Evolutionary conservation across 2,888 invertebrate genomes (phyloP).

Genomic region (Tolmerus cingulatus): DNA sequence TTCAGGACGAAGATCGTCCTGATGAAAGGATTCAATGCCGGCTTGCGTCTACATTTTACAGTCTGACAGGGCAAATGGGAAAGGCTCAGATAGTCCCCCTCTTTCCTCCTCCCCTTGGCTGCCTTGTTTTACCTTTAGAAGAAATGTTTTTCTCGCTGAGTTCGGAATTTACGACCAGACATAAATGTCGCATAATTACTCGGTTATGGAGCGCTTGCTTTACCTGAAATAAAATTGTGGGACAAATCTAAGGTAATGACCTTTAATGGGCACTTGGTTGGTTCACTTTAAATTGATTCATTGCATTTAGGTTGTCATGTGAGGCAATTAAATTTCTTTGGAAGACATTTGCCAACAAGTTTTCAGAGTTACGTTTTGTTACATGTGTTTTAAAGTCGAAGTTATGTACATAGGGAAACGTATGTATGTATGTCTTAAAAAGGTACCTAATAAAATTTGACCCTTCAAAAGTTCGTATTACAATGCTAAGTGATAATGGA

Average conservation of each 20-base stretch:
- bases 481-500: too few relatives aligned
- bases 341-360: background rate
- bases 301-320: background rate
- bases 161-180: background rate
- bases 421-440: too few relatives aligned
- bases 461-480: too few relatives aligned
- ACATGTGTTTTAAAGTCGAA: background rate
- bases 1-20: slow-evolving; percentile 20
- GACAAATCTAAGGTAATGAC: background rate
- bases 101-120: background rate
- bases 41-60: slow-evolving; percentile 22
- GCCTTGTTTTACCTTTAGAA: background rate
- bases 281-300: background rate
- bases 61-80: background rate
- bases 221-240: background rate
- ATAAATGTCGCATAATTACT: slow-evolving; percentile 23
- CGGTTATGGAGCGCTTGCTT: background rate
- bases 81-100: background rate
- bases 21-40: slow-evolving; percentile 1
- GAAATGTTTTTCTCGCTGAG: background rate
- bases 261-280: background rate
- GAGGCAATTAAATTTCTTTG: background rate
- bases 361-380: background rate
- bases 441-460: too few relatives aligned
- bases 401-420: too few relatives aligned